Base-by-base conservation (phyloP, 1,140 invertebrate genomes). In the Plectus sambesii region DNA sequence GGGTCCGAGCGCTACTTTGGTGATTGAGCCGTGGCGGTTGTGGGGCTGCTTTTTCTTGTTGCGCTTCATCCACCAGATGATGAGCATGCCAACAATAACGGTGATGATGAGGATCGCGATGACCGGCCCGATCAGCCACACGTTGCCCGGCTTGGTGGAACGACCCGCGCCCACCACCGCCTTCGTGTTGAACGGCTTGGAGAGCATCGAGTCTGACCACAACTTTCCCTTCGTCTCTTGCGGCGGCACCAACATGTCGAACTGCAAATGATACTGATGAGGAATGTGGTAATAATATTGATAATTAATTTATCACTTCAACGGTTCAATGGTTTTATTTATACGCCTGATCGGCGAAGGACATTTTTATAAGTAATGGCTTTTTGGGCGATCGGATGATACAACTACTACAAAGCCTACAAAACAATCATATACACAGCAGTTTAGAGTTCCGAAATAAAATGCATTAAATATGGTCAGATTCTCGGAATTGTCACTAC, bases 221-320 rank as follows among this genome's bases (percentile, higher is more conserved):
- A 85, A 80, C 27, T 55, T 46, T 15, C 58, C 53, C 8, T 45
- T 85, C 86, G 89, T 66, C 87, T 85, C 57, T 88, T 72, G 5
- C 85, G 83, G 26, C 87, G 75, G 60, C 79, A 82, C 69, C 85
- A 86, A 0, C 85, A 92, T 70, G 88, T 92, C 12, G 85, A 87
- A 69, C 87, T 93, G 36, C 87, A 93, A 0, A 87, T 93, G 68
- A 87, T n/a, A n/a, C n/a, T n/a, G n/a, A n/a, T n/a, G n/a, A n/a
- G n/a, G n/a, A n/a, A n/a, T n/a, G n/a, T n/a, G n/a, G n/a, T n/a
- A n/a, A n/a, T n/a, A n/a, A n/a, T n/a, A n/a, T n/a, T n/a, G n/a
- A n/a, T n/a, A n/a, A n/a, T n/a, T n/a, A n/a, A n/a, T n/a, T n/a
- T n/a, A n/a, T n/a, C n/a, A n/a, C n/a, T n/a, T n/a, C n/a, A n/a